Evolutionary conservation across 2,797 vertebrate genomes (phyloP), one percentile per base, ranked within the genome.

Genomic region (Centropyge bicolor): DNA sequence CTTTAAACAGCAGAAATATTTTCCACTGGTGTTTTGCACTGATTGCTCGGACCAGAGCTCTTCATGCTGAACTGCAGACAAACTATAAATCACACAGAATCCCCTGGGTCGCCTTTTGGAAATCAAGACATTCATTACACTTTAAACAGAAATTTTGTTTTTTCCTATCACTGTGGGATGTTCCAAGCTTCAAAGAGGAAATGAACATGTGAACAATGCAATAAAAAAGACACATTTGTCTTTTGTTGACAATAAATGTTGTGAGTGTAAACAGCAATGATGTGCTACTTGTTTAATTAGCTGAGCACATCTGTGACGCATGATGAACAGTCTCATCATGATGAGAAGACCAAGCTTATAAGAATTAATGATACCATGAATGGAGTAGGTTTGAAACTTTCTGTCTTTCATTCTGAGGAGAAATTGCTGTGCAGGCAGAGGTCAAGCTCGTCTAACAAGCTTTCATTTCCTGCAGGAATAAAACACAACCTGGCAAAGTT

Each of bases 91-190:
- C 61, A 51, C 63, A 48, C 13, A n/a, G 12, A 75, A 70, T 80
- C 61, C 52, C 55, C 8, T 6, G 0, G 35, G 64, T 46, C 1
- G 1, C 51, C 70, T 49, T 70, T 36, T 57, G 61, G 27, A 78
- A 90, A 86, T 85, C 54, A 78, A 70, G 36, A 86, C 87, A 67
- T 35, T 81, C 54, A 80, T 89, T 78, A 78, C 3, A 67, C 55
- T 76, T 82, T 46, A 80, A 84, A 69, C 19, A 68, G 41, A 85
- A 81, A 82, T 78, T 45, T 41, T 68, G 24, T 40, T 24, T 54
- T 64, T 64, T 79, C 48, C 38, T 76, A 27, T 65, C 27, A 24
- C 57, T 67, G 40, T 46, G 57, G 13, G 35, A 66, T 36, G 41
- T 54, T 66, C 35, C 10, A n/a, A 56, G 61, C 57, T 62, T 57